phyloP scores from a whole-genome alignment of 2,113 vertebrate species.

The Sinocyclocheilus anophthalmus region DNA sequence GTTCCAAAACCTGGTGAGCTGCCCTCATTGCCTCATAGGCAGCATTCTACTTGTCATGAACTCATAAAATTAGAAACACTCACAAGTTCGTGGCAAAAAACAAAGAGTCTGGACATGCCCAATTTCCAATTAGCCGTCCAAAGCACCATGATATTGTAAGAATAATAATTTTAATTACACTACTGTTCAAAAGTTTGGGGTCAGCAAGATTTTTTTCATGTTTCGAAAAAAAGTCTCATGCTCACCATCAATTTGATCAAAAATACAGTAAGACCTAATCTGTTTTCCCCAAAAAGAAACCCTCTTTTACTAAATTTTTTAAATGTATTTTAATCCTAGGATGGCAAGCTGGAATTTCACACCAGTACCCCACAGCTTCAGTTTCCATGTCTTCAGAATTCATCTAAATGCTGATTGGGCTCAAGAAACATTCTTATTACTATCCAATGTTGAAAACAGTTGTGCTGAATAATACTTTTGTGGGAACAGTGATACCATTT shows the following conservation, averaged over 20 bases:
- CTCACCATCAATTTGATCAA: neutral
- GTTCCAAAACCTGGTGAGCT: neutral
- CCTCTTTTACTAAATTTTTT: no score
- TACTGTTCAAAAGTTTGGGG: neutral
- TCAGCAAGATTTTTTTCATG: neutral
- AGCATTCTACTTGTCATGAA: neutral
- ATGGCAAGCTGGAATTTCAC: no score
- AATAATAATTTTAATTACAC: neutral
- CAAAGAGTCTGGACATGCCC: neutral
- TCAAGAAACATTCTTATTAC: neutral
- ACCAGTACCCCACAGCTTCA: neutral
- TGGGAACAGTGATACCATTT: neutral
- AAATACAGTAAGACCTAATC: neutral
- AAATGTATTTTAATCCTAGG: no score
- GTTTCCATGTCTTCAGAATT: neutral
- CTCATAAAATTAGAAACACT: neutral
- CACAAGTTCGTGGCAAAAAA: neutral
- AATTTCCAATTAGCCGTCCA: neutral
- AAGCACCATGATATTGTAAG: neutral
- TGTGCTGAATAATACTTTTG: neutral
- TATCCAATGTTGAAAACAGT: neutral
- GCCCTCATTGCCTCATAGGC: neutral
- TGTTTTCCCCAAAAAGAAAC: no score
- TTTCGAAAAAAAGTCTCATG: neutral
- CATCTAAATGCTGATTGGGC: neutral